These are phyloP conservation scores for Salvator merianae DNA, from an alignment of 2,113 vertebrate species.

Conservation along the genomic window DNA sequence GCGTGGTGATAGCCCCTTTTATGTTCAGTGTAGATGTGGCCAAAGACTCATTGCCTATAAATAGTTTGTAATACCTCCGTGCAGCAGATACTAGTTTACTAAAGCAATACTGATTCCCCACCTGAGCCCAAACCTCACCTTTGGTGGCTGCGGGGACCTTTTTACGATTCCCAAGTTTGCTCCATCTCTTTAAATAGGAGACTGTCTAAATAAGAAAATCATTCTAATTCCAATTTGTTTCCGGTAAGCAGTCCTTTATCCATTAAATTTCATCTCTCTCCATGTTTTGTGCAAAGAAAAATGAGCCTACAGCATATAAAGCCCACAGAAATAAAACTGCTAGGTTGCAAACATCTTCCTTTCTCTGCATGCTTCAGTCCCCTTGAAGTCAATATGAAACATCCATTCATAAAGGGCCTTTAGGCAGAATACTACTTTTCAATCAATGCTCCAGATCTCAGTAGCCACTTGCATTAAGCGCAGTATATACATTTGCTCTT, in stretches of 20 bases:
- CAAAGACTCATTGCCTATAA: too few relatives aligned
- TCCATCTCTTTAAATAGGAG: background rate
- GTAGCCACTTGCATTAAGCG: background rate
- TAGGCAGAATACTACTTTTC: slow-evolving; percentile 27
- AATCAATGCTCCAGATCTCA: background rate
- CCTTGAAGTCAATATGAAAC: slow-evolving; percentile 2
- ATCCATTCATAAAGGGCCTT: slow-evolving; percentile 4
- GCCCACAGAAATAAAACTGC: background rate
- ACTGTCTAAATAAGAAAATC: background rate
- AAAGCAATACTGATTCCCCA: too few relatives aligned
- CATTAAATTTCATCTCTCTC: slow-evolving; percentile 2
- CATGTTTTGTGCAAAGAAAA: background rate
- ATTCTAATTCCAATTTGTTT: background rate
- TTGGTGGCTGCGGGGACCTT: too few relatives aligned
- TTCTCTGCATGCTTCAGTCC: background rate
- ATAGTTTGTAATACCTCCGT: too few relatives aligned
- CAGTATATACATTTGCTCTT: background rate
- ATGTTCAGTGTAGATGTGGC: too few relatives aligned
- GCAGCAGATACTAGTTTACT: too few relatives aligned
- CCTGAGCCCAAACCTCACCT: too few relatives aligned
- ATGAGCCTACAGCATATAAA: slow-evolving; percentile 5
- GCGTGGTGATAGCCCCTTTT: too few relatives aligned
- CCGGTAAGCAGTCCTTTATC: background rate
- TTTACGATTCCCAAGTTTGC: background rate
- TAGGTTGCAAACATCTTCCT: background rate